These are phyloP conservation scores for Glossophaga mutica DNA, from an alignment of 2,797 vertebrate genomes.

Conservation along the genomic window DNA sequence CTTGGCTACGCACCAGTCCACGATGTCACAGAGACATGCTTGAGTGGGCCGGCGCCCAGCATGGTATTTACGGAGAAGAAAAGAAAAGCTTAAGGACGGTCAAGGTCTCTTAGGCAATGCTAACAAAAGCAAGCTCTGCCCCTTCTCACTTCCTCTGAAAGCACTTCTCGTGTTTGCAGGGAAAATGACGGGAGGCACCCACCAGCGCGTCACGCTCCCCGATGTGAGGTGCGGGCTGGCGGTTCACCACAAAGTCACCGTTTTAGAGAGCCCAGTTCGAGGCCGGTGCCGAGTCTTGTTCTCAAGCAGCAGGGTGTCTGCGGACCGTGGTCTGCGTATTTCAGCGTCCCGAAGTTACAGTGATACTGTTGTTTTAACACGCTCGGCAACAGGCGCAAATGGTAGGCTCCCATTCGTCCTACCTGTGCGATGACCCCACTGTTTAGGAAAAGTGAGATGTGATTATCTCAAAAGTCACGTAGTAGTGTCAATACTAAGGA, in stretches of 20 bases:
- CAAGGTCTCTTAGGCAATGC: background rate
- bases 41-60: slow-evolving; percentile 3
- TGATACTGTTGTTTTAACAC: background rate
- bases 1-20: background rate
- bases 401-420: background rate
- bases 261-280: background rate
- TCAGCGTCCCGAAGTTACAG: slow-evolving; percentile 39
- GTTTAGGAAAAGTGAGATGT: background rate
- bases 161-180: background rate
- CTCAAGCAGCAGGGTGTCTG: slow-evolving; percentile 67
- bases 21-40: slow-evolving; percentile 21
- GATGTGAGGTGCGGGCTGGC: background rate
- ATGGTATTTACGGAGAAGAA: slow-evolving; percentile 17
- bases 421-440: background rate
- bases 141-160: background rate
- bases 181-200: background rate
- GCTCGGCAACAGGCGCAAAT: background rate
- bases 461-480: background rate
- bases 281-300: background rate
- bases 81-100: background rate
- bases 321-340: slow-evolving; percentile 22
- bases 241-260: background rate
- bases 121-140: background rate
- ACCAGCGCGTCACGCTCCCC: background rate
- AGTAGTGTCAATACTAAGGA: background rate